Conservation (phyloP, 2,888 invertebrate genomes). For the Sarcophaga subvicina region DNA sequence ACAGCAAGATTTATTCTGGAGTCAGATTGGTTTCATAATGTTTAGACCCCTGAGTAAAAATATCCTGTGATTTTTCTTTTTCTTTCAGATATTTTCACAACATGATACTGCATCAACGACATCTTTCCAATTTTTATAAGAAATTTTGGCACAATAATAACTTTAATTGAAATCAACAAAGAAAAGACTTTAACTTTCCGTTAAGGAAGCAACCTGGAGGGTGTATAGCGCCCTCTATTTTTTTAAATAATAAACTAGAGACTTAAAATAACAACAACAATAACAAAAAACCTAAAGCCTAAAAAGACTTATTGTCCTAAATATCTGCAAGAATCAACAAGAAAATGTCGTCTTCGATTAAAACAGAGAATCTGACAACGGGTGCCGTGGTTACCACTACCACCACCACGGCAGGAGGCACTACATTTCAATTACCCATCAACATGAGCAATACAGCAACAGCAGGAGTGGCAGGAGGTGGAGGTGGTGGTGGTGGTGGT, state of each 20-base stretch:
- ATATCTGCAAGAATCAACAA: neutral
- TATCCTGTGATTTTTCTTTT: neutral
- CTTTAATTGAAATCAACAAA: slow-evolving; percentile 5
- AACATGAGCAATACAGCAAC: slow-evolving; percentile 72
- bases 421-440: slow-evolving; percentile 68
- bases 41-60: too few relatives aligned
- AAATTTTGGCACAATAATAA: slow-evolving; percentile 71
- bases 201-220: slow-evolving; percentile 55
- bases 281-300: slow-evolving; percentile 42
- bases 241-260: neutral
- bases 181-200: slow-evolving; percentile 63
- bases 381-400: slow-evolving; percentile 46
- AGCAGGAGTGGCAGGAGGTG: slow-evolving; percentile 40
- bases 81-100: slow-evolving; percentile 73
- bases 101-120: slow-evolving; percentile 79
- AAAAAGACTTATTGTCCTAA: slow-evolving; percentile 44
- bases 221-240: slow-evolving; percentile 63
- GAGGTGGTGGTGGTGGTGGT: neutral
- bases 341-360: slow-evolving; percentile 70
- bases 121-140: slow-evolving; percentile 79
- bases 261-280: slow-evolving; percentile 16
- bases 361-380: slow-evolving; percentile 67
- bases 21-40: too few relatives aligned
- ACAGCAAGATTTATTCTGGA: too few relatives aligned
- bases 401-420: slow-evolving; percentile 71